Evolutionary conservation across 2,113 vertebrate species (phyloP).

Genomic region (Cercocebus atys): DNA sequence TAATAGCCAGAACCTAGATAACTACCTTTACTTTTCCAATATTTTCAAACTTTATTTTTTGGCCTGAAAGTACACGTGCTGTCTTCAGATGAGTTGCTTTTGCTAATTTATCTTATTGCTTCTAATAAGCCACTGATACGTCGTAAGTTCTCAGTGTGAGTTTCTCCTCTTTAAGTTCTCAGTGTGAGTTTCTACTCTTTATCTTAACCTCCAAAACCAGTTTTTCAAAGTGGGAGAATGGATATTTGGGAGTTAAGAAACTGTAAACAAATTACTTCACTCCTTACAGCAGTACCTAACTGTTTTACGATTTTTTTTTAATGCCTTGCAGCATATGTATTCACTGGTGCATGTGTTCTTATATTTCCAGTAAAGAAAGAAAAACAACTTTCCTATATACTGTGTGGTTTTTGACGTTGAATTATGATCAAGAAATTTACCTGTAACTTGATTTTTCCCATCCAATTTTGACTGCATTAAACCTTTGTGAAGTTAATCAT

Average conservation of each 20-base stretch:
- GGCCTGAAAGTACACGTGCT: background rate
- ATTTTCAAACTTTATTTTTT: constrained; percentile 3
- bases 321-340: background rate
- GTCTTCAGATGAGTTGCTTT: background rate
- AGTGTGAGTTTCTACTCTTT: background rate
- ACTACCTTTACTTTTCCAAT: background rate
- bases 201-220: background rate
- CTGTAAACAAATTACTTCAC: background rate
- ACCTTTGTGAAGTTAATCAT: background rate
- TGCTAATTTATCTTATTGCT: background rate
- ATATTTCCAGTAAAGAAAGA: background rate
- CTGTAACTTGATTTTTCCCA: background rate
- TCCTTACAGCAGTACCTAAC: background rate
- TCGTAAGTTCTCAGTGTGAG: background rate
- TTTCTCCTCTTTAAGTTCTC: background rate
- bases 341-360: background rate
- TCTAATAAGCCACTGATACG: background rate
- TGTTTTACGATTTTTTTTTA: background rate
- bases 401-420: background rate
- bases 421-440: background rate
- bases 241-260: constrained; percentile 26
- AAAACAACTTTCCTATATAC: background rate
- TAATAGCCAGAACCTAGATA: background rate
- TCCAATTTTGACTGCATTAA: background rate
- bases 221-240: background rate